These are phyloP conservation scores for Dynastes grantii DNA, from an alignment of 2,888 invertebrate genomes.

Conservation along the genomic window DNA sequence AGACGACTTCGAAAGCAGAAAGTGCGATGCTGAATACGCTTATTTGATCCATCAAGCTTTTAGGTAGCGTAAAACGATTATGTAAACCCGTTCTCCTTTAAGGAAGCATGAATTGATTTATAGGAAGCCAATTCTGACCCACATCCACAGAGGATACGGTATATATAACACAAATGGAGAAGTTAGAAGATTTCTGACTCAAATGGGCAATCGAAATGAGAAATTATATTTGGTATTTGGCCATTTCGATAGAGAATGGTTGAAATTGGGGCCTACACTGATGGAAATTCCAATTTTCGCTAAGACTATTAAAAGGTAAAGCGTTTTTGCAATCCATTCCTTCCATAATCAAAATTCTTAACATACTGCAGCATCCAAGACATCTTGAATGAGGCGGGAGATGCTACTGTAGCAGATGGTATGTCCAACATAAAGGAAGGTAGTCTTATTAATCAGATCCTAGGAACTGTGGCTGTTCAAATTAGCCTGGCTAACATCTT, in stretches of 20 bases:
- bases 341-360: not conserved
- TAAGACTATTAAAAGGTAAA: constrained; percentile 30
- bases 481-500: constrained; percentile 69
- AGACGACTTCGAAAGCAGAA: constrained; percentile 74
- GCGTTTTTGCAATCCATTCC: no score
- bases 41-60: constrained; percentile 59
- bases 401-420: constrained; percentile 43
- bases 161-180: constrained; percentile 27
- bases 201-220: not conserved
- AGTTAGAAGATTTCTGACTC: not conserved
- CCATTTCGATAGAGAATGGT: constrained; percentile 18
- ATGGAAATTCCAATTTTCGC: constrained; percentile 41
- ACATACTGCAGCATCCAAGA: not conserved
- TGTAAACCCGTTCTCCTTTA: not conserved
- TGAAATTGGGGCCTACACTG: constrained; percentile 27
- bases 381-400: not conserved
- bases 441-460: constrained; percentile 29
- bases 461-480: constrained; percentile 74
- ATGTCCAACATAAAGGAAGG: not conserved
- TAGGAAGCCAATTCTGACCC: not conserved
- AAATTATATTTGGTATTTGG: constrained; percentile 36
- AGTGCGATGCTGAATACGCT: constrained; percentile 61
- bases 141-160: constrained; percentile 17
- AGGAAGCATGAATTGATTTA: not conserved
- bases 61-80: not conserved